A percentile compares a stretch with the other conserved stretches of the same genome.
phyloP scores from a whole-genome alignment of 2,797 vertebrate genomes.

The Rhodeus uyekii region DNA sequence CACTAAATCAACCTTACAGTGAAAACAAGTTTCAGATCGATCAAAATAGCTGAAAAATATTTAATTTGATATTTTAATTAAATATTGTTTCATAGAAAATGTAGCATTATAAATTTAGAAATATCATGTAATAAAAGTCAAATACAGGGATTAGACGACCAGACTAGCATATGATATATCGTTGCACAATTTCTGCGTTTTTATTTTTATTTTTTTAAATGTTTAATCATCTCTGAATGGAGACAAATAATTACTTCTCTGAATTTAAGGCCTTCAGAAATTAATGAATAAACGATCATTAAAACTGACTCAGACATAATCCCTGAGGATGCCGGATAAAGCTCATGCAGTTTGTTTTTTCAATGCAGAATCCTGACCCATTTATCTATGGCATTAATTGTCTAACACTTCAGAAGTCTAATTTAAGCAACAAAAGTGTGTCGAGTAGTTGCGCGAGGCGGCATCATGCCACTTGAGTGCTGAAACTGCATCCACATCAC shows the following conservation, averaged over 20 bases:
- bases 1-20: neutral
- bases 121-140: neutral
- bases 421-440: constrained; percentile 3
- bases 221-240: neutral
- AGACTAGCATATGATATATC: neutral
- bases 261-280: neutral
- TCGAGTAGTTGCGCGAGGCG: neutral
- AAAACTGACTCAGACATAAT: constrained; percentile 21
- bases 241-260: constrained; percentile 1
- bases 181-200: neutral
- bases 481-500: neutral
- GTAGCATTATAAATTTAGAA: too few relatives aligned
- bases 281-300: neutral
- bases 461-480: neutral
- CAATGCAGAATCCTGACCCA: neutral
- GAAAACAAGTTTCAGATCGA: neutral
- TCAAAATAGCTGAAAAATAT: constrained; percentile 23
- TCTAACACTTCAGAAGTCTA: constrained; percentile 5
- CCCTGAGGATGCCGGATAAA: neutral
- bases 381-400: neutral
- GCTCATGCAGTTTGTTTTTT: neutral
- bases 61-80: too few relatives aligned
- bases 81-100: too few relatives aligned
- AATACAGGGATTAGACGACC: constrained; percentile 26
- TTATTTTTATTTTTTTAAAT: neutral